Evolutionary conservation across 2,888 invertebrate genomes (phyloP).

Genomic region (Rutpela maculata): DNA sequence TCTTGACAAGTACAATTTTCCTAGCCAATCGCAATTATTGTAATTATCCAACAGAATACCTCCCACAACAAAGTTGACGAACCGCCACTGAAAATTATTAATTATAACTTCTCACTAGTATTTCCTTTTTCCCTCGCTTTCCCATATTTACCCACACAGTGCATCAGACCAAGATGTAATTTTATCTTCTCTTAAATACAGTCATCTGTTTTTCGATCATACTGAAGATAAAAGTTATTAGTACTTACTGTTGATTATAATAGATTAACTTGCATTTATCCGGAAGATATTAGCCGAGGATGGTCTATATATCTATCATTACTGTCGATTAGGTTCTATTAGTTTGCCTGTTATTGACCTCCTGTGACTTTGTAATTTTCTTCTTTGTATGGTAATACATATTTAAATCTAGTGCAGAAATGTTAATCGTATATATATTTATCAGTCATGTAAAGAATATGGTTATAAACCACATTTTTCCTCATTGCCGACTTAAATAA

Average conservation of each 20-base stretch:
- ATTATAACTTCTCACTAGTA: conserved; percentile 1
- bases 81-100: too few relatives aligned
- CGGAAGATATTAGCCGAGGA: conserved; percentile 32
- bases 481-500: not conserved
- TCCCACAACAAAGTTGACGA: too few relatives aligned
- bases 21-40: too few relatives aligned
- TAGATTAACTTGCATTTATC: not conserved
- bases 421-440: not conserved
- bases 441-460: not conserved
- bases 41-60: too few relatives aligned
- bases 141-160: not conserved
- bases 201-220: not conserved
- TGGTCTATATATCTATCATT: conserved; percentile 12
- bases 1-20: too few relatives aligned
- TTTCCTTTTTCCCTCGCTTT: not conserved
- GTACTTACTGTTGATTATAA: not conserved
- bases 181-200: conserved; percentile 1
- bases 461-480: not conserved
- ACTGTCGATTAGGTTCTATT: conserved; percentile 20
- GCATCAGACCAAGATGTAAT: not conserved
- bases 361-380: conserved; percentile 5
- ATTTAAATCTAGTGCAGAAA: not conserved
- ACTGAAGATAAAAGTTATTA: conserved; percentile 7
- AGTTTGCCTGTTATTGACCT: conserved; percentile 24
- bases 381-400: not conserved